These are phyloP conservation scores for Zosterops japonicus DNA, from an alignment of 2,113 vertebrate genomes.

Conservation along the genomic window DNA sequence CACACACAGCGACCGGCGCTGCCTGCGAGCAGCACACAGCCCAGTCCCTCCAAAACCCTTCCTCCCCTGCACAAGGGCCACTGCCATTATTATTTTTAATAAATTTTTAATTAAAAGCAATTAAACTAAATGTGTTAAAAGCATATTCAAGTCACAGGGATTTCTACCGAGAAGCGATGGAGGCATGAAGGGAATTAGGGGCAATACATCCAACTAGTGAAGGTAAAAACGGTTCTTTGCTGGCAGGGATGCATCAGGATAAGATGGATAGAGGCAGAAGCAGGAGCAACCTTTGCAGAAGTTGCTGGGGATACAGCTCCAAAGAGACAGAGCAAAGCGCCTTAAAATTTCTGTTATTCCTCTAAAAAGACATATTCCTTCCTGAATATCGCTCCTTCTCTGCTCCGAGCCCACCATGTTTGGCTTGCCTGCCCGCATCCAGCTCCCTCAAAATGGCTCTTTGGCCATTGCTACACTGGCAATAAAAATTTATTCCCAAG, in stretches of 20 bases:
- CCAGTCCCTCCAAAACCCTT: neutral
- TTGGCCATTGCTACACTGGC: neutral
- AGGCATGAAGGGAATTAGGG: neutral
- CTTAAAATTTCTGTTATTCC: neutral
- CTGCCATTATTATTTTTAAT: neutral
- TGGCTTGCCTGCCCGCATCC: neutral
- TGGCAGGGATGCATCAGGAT: fast-evolving
- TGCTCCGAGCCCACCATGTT: neutral
- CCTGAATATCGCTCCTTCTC: neutral
- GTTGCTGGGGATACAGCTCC: neutral
- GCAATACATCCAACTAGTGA: neutral
- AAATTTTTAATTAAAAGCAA: neutral
- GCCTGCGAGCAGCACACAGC: neutral
- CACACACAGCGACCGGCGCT: fast-evolving
- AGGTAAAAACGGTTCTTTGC: neutral
- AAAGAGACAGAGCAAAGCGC: neutral
- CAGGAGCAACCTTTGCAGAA: neutral
- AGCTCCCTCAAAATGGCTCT: slow-evolving; percentile 57
- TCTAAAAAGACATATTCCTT: neutral
- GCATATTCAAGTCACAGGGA: neutral
- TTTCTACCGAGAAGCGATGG: neutral
- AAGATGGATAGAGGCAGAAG: slow-evolving; percentile 1
- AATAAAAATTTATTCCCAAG: slow-evolving; percentile 47
- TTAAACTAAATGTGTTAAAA: neutral
- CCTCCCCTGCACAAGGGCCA: neutral